Conservation (phyloP, 2,797 vertebrate species). For the Falco rusticolus region DNA sequence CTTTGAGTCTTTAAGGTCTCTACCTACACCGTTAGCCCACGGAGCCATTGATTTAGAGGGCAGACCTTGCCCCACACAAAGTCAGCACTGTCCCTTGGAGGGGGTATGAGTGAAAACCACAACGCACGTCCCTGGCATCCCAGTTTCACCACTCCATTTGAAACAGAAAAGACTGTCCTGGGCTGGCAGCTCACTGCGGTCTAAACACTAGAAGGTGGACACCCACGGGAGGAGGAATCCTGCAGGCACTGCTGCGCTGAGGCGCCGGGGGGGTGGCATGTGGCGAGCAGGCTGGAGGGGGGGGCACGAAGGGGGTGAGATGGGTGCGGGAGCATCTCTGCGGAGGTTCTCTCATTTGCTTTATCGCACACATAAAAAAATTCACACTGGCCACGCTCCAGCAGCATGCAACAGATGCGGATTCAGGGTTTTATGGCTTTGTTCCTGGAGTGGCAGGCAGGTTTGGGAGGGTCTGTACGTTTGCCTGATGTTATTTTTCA, state of each 20-base stretch:
- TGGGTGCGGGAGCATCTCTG: not conserved
- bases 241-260: not conserved
- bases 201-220: accelerated
- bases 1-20: not conserved
- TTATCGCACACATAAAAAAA: accelerated
- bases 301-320: not conserved
- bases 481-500: not conserved
- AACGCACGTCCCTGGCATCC: not conserved
- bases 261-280: accelerated
- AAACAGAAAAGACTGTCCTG: not conserved
- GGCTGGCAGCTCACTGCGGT: not conserved
- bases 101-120: not conserved
- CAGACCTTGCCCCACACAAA: not conserved
- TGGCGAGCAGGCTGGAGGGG: not conserved
- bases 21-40: not conserved
- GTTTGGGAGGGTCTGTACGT: not conserved
- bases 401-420: not conserved
- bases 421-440: not conserved
- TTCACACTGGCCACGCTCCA: too few species aligned
- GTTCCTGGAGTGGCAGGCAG: not conserved
- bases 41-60: not conserved
- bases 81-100: not conserved
- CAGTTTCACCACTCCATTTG: not conserved
- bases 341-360: not conserved
- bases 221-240: not conserved